These are phyloP conservation scores for Hyperoplus immaculatus DNA, from an alignment of 2,797 vertebrate species.

Conservation along the genomic window DNA sequence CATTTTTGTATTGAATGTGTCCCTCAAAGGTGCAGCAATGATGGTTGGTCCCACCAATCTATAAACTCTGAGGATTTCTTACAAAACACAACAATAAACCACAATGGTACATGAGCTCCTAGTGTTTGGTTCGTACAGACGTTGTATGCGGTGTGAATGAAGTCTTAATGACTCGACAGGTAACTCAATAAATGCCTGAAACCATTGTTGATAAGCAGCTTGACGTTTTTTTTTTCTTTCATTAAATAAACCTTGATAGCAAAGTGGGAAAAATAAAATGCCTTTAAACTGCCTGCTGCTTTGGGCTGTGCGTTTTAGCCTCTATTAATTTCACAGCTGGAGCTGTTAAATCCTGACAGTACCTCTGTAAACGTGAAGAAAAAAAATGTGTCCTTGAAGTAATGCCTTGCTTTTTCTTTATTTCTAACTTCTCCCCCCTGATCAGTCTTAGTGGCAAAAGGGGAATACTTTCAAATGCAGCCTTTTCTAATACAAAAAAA, in stretches of 20 bases:
- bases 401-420: neutral
- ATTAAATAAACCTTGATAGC: slow-evolving; percentile 15
- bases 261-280: slow-evolving; percentile 37
- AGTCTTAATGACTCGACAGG: slow-evolving; percentile 49
- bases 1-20: slow-evolving; percentile 44
- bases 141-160: slow-evolving; percentile 37
- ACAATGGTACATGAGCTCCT: slow-evolving; percentile 28
- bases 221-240: slow-evolving; percentile 3
- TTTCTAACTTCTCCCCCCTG: neutral
- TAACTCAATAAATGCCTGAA: slow-evolving; percentile 90
- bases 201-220: slow-evolving; percentile 80
- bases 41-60: slow-evolving; percentile 39
- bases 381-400: slow-evolving; percentile 17
- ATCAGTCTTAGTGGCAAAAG: neutral
- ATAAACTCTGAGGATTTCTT: slow-evolving; percentile 67
- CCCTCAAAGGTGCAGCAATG: slow-evolving; percentile 43
- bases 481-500: slow-evolving; percentile 25
- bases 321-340: slow-evolving; percentile 26
- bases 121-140: slow-evolving; percentile 47
- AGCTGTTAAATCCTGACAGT: slow-evolving; percentile 21
- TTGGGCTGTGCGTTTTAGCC: slow-evolving; percentile 4
- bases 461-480: neutral
- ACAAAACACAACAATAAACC: slow-evolving; percentile 37
- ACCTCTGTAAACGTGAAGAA: slow-evolving; percentile 2
- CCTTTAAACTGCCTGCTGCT: slow-evolving; percentile 44